These are phyloP conservation scores for Platanista minor DNA, from an alignment of 2,113 vertebrate species.

Conservation along the genomic window DNA sequence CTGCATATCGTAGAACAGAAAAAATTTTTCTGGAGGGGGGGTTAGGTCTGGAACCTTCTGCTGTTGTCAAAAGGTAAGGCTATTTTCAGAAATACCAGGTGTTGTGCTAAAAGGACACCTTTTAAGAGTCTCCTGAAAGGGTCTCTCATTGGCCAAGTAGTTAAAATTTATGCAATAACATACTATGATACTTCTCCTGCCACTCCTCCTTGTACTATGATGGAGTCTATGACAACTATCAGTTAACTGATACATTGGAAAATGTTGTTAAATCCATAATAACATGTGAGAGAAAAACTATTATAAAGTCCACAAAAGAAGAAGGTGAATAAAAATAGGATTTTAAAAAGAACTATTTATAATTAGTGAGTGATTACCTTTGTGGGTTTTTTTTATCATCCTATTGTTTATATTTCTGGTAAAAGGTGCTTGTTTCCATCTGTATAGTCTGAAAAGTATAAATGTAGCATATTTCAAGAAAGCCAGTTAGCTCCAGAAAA, in stretches of 20 bases:
- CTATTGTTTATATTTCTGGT: not conserved
- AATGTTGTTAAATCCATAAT: not conserved
- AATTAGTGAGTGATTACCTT: not conserved
- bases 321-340: not conserved
- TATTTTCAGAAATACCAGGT: not conserved
- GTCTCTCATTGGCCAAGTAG: not conserved
- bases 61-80: not conserved
- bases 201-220: not conserved
- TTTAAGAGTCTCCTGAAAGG: not conserved
- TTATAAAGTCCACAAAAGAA: not conserved
- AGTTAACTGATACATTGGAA: not conserved
- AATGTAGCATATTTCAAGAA: too few relatives aligned
- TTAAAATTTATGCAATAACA: not conserved
- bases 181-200: not conserved
- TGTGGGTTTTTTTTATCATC: not conserved
- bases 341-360: too few relatives aligned
- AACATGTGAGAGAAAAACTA: not conserved
- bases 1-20: not conserved
- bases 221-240: not conserved
- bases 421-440: not conserved
- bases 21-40: not conserved
- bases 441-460: not conserved
- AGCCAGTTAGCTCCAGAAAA: not conserved
- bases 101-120: not conserved
- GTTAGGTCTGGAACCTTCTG: not conserved